Conservation (phyloP, 2,797 vertebrate genomes). For the Gymnothorax javanicus region DNA sequence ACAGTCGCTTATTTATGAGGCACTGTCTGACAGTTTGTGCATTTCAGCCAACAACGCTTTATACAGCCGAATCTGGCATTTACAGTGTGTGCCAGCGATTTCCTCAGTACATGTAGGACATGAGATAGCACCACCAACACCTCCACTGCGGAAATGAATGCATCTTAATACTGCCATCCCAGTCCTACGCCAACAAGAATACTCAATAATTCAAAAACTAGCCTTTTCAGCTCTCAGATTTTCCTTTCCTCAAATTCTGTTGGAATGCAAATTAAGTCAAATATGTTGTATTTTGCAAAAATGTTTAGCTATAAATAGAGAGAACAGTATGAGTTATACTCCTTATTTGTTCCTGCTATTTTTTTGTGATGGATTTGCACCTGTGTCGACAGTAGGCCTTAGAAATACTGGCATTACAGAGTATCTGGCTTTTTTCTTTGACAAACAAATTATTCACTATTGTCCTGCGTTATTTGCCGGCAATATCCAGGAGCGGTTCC, state of each 20-base stretch:
- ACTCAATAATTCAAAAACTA: neutral
- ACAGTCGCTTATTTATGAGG: slow-evolving; percentile 10
- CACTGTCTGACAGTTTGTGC: neutral
- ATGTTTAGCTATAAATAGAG: neutral
- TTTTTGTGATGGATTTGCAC: slow-evolving; percentile 4
- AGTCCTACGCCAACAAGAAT: neutral
- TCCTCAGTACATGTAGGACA: neutral
- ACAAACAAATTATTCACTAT: slow-evolving; percentile 3
- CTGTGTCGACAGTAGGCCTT: neutral
- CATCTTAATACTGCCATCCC: neutral
- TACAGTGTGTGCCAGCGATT: neutral
- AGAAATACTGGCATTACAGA: neutral
- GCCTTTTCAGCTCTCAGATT: neutral
- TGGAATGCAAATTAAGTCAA: neutral
- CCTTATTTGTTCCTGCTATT: neutral
- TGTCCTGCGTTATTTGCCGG: neutral
- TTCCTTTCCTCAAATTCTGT: neutral
- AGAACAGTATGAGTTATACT: neutral
- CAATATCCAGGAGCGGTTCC: neutral
- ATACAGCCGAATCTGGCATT: neutral
- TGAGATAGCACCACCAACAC: neutral
- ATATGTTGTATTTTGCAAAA: neutral
- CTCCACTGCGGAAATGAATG: neutral
- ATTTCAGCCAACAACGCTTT: neutral
- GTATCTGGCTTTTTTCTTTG: neutral